These are phyloP conservation scores for Epirrita christyi DNA, from an alignment of 2,888 invertebrate species.

Conservation along the genomic window DNA sequence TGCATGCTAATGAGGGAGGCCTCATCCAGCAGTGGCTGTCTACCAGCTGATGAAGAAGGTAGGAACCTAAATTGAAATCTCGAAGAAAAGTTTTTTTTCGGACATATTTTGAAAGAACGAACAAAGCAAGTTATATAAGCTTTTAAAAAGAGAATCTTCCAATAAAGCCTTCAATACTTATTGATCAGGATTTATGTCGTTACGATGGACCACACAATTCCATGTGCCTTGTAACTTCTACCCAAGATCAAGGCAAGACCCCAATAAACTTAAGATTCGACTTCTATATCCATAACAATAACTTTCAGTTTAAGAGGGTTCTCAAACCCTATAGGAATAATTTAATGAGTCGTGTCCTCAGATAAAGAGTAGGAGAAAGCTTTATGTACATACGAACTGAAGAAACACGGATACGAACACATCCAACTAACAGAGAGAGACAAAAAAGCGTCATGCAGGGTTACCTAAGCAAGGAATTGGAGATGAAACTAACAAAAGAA, in stretches of 20 bases:
- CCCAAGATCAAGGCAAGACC: conserved; percentile 26
- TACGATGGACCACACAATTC: conserved; percentile 1
- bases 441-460: neutral
- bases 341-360: conserved; percentile 44
- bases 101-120: too few species aligned
- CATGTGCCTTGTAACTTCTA: conserved; percentile 11
- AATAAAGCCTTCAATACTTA: neutral
- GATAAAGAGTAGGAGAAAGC: neutral
- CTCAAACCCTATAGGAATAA: conserved; percentile 48
- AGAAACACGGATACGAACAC: too few species aligned
- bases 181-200: conserved; percentile 4
- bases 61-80: too few species aligned
- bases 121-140: too few species aligned
- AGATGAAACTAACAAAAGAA: too few species aligned
- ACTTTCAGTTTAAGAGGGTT: conserved; percentile 39
- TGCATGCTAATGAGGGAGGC: too few species aligned
- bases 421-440: too few species aligned
- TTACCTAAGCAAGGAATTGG: too few species aligned
- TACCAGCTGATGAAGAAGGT: too few species aligned
- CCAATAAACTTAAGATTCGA: conserved; percentile 40
- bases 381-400: neutral
- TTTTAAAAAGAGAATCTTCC: too few species aligned
- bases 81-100: too few species aligned
- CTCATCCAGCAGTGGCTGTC: too few species aligned
- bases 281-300: conserved; percentile 42